Evolutionary conservation across 2,888 invertebrate genomes (phyloP), one percentile per base, ranked within the genome.

Genomic region (Drosophila longiperda): DNA sequence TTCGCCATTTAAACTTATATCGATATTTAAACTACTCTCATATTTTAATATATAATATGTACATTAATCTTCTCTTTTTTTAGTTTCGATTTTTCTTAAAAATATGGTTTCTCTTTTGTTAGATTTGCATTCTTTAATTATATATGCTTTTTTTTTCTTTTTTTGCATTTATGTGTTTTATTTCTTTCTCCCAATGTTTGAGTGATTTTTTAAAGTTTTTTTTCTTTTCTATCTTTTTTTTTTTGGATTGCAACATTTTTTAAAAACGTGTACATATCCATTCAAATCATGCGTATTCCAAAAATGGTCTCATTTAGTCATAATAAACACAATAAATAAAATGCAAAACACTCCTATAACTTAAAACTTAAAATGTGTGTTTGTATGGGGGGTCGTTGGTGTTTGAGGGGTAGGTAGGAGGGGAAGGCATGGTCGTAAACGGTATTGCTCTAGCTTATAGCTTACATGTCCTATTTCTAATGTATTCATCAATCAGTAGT

Each of bases 381-480:
- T 45, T 20, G 32, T 15, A 45, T 20, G 29, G 32, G 11, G 45
- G n/a, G 12, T 42, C 38, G 15, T 34, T 42, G 26, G 20, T 26
- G 36, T 54, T 17, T 17, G 4, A 11, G 38, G 42, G 32, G 40
- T 23, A 53, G 42, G 45, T 40, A 42, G 26, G 58, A 26, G 8
- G 7, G 42, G 40, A 15, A 11, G 42, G 6, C 11, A 20, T 8
- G 9, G 32, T 42, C 59, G 59, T 63, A 76, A 23, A 77, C 68
- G 66, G 59, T 78, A 78, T 75, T 75, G 81, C 59, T 76, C 88
- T 85, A 85, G 88, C 85, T 85, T 85, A 82, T 79, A 85, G 86
- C 85, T 88, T 75, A 85, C 52, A 71, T 66, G 63, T 80, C 66
- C 78, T 80, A 86, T 40, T 61, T 57, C 83, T 83, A 86, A 69